Evolutionary conservation across 2,797 vertebrate species (phyloP), one percentile per base, ranked within the genome.

Genomic region (Mormyrops boulengeri): DNA sequence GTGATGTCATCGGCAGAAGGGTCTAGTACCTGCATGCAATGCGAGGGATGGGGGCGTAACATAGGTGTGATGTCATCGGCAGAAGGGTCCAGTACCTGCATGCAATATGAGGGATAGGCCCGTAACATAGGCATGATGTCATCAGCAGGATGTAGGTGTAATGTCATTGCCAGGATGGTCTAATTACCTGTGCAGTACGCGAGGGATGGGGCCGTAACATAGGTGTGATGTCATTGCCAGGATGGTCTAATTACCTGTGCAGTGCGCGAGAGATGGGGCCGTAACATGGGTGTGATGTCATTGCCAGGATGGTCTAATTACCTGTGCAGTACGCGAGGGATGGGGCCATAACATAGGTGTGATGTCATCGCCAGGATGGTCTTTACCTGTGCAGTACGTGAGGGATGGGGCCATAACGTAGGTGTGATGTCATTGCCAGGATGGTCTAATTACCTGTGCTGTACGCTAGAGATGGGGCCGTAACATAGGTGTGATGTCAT

Each of bases 1-100:
- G 17, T 95, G 95, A 96, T 93, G 95, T 92, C 94, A 96, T 93
- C 93, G 92, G 94, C 94, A 95, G 92, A 94, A 93, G 93, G 92
- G 89, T 93, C 95, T 94, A 92, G n/a, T 62, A 62, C 7, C 57
- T 62, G 57, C 7, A 3, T 1, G n/a, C n/a, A 2, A 22, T 26
- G 90, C 38, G 85, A 90, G 94, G 92, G 93, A 93, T 92, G 92
- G 91, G 89, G 90, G 87, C 90, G 47, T 87, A 6, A 19, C 5
- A 5, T 84, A 26, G 44, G 3, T 6, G 17, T 95, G 95, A 96
- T 93, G 95, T 92, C 94, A 96, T 93, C 93, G 92, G 94, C 94
- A 95, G 92, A 94, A 93, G 93, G 92, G 89, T 93, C 95, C 94
- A 92, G n/a, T 62, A 62, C 7, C 57, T 62, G 57, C 7, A 3